Evolutionary conservation across 2,113 vertebrate genomes (phyloP).

Genomic region (Oryzias melastigma): DNA sequence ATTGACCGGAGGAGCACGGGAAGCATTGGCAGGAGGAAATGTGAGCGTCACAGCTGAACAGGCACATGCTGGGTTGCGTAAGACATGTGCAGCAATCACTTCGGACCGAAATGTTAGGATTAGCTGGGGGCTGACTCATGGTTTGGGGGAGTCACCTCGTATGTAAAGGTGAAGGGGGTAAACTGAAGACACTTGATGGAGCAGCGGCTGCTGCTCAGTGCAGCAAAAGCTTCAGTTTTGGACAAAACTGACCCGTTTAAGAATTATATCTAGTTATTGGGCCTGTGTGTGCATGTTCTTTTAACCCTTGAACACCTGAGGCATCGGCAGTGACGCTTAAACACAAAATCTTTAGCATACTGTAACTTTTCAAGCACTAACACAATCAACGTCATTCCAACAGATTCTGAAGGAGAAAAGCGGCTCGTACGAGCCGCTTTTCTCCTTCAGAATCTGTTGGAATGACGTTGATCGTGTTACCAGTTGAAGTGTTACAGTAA

Average conservation of each 20-base stretch:
- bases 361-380: too few relatives aligned
- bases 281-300: too few relatives aligned
- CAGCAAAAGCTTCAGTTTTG: neutral
- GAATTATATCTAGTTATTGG: too few relatives aligned
- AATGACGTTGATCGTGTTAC: too few relatives aligned
- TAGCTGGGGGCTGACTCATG: neutral
- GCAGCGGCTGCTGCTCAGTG: neutral
- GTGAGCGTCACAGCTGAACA: neutral
- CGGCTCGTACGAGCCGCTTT: too few relatives aligned
- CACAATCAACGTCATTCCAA: too few relatives aligned
- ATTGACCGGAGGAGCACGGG: slow-evolving; percentile 1
- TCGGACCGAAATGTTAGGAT: neutral
- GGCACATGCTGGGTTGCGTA: slow-evolving; percentile 3
- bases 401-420: too few relatives aligned
- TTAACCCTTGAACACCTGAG: too few relatives aligned
- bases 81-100: neutral
- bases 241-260: neutral
- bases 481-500: too few relatives aligned
- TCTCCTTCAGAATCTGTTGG: too few relatives aligned
- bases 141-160: neutral
- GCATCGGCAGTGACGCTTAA: too few relatives aligned
- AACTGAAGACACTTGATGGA: slow-evolving; percentile 1
- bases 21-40: slow-evolving; percentile 8
- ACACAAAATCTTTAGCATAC: too few relatives aligned
- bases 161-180: slow-evolving; percentile 4